These are phyloP conservation scores for Caenorhabditis doughertyi DNA, from an alignment of 2,888 invertebrate genomes.

Conservation along the genomic window DNA sequence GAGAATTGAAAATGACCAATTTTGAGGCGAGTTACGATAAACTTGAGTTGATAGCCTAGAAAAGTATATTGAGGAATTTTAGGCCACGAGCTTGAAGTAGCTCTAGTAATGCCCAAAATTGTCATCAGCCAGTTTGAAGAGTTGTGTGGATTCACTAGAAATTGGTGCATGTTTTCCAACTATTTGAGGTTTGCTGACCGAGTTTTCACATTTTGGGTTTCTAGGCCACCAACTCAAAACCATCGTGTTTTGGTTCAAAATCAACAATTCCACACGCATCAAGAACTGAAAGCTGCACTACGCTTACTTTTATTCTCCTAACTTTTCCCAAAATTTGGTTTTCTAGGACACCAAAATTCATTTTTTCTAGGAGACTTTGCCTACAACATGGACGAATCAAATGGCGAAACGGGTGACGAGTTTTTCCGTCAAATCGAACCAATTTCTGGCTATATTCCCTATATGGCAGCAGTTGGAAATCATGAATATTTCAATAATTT, in stretches of 20 bases:
- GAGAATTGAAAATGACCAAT: neutral
- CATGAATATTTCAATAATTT: slow-evolving; percentile 85
- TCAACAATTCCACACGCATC: neutral
- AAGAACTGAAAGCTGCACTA: neutral
- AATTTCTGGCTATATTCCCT: slow-evolving; percentile 92
- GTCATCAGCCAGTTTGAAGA: no score
- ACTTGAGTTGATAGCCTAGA: neutral
- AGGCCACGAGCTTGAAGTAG: neutral
- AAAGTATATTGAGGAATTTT: neutral
- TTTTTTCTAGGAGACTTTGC: slow-evolving; percentile 90
- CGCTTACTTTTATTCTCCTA: neutral
- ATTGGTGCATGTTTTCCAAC: neutral
- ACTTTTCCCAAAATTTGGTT: slow-evolving; percentile 1
- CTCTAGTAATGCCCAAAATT: no score
- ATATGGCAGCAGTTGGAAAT: slow-evolving; percentile 89
- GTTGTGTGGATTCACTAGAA: no score
- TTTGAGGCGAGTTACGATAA: neutral
- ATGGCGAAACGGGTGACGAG: slow-evolving; percentile 91
- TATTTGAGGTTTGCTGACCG: neutral
- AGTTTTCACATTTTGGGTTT: neutral
- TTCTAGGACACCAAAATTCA: slow-evolving; percentile 18
- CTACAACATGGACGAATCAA: slow-evolving; percentile 91
- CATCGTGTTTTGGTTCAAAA: neutral
- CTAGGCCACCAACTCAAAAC: neutral
- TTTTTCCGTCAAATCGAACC: slow-evolving; percentile 93